Evolutionary conservation across 2,113 vertebrate species (phyloP).

Genomic region (Fukomys damarensis): DNA sequence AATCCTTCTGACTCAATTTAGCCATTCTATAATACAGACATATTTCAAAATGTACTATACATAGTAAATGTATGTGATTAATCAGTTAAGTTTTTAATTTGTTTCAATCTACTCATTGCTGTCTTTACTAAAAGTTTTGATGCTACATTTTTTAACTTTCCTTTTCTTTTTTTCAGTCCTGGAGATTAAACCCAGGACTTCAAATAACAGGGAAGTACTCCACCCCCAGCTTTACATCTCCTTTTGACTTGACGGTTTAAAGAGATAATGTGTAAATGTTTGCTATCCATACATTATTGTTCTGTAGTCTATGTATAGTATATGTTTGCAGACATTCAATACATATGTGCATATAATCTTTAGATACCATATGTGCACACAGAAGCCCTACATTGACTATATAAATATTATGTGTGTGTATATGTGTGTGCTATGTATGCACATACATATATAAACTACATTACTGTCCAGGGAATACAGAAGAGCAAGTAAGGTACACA

Average conservation of each 20-base stretch:
- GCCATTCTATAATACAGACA: neutral
- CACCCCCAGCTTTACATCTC: neutral
- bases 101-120: neutral
- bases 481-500: neutral
- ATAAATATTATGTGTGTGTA: neutral
- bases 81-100: neutral
- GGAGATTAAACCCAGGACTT: neutral
- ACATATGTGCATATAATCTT: neutral
- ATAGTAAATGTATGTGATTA: neutral
- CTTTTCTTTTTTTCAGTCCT: neutral
- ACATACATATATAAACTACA: neutral
- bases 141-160: neutral
- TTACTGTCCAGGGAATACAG: neutral
- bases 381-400: neutral
- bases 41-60: neutral
- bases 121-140: neutral
- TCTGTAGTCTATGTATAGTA: neutral
- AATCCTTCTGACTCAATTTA: neutral
- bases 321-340: neutral
- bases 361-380: neutral
- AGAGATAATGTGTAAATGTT: neutral
- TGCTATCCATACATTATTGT: neutral
- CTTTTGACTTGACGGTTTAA: neutral
- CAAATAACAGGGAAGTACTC: neutral
- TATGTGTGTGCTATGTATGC: neutral